These are phyloP conservation scores for Parotia lawesii DNA, from an alignment of 2,113 vertebrate genomes.

Conservation along the genomic window DNA sequence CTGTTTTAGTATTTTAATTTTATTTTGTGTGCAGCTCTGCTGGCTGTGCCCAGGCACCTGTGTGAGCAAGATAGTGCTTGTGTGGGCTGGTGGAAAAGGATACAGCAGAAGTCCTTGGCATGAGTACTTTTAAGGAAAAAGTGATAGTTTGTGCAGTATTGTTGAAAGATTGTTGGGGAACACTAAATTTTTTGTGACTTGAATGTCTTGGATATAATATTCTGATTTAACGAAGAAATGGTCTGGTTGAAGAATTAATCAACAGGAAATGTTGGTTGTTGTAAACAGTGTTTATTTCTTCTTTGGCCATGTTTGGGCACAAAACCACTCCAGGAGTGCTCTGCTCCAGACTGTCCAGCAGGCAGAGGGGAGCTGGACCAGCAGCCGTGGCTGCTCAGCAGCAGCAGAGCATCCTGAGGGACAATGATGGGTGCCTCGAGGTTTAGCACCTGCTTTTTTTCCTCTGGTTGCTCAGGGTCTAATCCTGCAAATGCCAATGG, in stretches of 20 bases:
- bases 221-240: neutral
- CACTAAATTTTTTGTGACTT: neutral
- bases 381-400: neutral
- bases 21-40: neutral
- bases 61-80: neutral
- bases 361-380: neutral
- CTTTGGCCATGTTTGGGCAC: accelerated
- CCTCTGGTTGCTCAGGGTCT: neutral
- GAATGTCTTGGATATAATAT: neutral
- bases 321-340: neutral
- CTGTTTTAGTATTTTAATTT: neutral
- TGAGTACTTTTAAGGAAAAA: neutral
- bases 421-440: neutral
- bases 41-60: neutral
- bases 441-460: neutral
- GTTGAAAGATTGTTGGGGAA: neutral
- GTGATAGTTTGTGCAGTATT: neutral
- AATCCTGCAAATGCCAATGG: neutral
- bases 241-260: neutral
- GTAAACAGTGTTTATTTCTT: neutral
- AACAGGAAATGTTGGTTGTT: neutral
- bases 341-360: neutral
- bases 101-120: neutral
- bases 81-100: neutral
- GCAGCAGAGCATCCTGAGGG: neutral